A percentile compares a stretch with the other conserved stretches of the same genome.
Evolutionary conservation across 2,797 vertebrate genomes (phyloP).

Genomic region (Euphonia xanthogaster): DNA sequence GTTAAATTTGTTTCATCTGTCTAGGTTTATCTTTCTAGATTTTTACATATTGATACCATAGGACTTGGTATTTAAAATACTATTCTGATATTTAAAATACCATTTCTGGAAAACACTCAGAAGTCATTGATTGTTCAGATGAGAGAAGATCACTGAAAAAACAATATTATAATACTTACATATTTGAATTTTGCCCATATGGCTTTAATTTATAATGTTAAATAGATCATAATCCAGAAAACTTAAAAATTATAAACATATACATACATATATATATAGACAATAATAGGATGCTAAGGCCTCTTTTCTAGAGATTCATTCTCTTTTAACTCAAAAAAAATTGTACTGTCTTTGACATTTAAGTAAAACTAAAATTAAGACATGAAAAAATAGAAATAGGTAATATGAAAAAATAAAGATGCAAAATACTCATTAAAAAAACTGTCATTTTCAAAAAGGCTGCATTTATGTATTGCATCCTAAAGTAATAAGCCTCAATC

Average conservation of each 20-base stretch:
- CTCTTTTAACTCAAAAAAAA: background rate
- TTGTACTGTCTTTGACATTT: background rate
- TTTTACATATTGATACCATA: background rate
- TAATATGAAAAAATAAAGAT: background rate
- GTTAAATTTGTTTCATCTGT: background rate
- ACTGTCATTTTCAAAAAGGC: background rate
- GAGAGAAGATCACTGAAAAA: background rate
- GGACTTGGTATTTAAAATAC: background rate
- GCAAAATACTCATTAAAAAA: background rate
- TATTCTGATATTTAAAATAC: background rate
- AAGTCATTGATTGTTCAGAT: background rate
- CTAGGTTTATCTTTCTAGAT: background rate
- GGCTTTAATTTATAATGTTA: background rate
- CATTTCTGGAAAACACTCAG: background rate
- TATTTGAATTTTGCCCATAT: background rate
- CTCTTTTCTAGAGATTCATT: background rate
- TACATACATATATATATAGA: background rate
- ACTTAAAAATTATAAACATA: background rate
- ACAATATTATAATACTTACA: background rate
- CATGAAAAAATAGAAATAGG: background rate
- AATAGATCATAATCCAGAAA: background rate
- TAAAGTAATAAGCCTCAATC: background rate
- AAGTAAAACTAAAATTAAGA: background rate
- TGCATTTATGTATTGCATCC: background rate
- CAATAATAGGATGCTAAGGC: background rate